These are phyloP conservation scores for Drosophila asahinai DNA, from an alignment of 1,140 invertebrate genomes.

Conservation along the genomic window DNA sequence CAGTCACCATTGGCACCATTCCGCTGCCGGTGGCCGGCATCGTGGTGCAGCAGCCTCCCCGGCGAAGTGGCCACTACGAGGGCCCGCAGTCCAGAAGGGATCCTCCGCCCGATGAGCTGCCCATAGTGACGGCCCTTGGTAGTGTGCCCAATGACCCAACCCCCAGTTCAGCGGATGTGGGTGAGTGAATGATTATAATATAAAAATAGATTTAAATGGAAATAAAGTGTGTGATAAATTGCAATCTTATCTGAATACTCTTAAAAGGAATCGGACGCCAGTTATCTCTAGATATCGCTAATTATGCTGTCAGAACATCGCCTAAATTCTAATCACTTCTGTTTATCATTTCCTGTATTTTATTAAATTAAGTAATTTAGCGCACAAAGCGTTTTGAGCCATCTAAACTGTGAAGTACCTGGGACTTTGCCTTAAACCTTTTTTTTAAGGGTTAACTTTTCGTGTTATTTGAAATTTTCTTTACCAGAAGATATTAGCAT, in stretches of 20 bases:
- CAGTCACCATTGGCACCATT: constrained; percentile 87
- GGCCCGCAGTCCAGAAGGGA: constrained; percentile 15
- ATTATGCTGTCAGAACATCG: not conserved
- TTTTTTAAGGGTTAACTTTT: too few species aligned
- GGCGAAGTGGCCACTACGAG: constrained; percentile 64
- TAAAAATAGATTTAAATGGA: not conserved
- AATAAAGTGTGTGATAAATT: constrained; percentile 8
- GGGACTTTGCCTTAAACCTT: too few species aligned
- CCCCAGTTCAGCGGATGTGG: constrained; percentile 39
- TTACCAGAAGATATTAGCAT: too few species aligned
- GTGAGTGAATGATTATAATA: constrained; percentile 40
- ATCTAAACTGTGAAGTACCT: too few species aligned
- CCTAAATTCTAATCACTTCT: not conserved
- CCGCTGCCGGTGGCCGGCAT: constrained; percentile 78
- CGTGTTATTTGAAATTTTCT: too few species aligned
- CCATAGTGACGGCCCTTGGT: constrained; percentile 52
- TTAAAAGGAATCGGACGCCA: not conserved
- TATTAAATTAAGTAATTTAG: too few species aligned
- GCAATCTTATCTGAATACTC: constrained; percentile 23
- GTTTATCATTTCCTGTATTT: not conserved
- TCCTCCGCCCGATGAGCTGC: constrained; percentile 48
- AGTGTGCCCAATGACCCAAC: constrained; percentile 35
- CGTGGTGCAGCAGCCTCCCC: constrained; percentile 69
- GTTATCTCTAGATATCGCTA: constrained; percentile 5
- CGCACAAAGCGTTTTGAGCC: too few species aligned